Base-by-base conservation (phyloP, 2,797 vertebrate species). In the Kryptolebias ocellatus region DNA sequence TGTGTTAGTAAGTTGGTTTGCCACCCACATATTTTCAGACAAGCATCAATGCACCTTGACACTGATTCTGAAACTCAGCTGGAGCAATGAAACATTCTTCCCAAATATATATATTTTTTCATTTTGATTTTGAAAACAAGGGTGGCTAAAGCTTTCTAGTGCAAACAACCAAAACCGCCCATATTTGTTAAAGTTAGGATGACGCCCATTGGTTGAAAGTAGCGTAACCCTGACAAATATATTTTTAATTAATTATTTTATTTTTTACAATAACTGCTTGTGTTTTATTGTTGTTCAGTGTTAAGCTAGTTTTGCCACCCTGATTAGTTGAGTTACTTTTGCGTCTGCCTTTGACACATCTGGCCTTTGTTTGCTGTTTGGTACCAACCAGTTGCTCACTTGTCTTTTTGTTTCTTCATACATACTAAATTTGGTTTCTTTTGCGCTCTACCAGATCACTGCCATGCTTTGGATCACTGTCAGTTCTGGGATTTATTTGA, bases 11-110 rank as follows among this genome's bases (percentile, higher is more conserved):
- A 45, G 15, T 17, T 55, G 18, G 29, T 49, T 45, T 54, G 50
- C 16, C 31, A 49, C 29, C 53, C 29, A 42, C 44, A 65, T 65
- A 49, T 46, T 59, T 18, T 27, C 18, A 69, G 14, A 60, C 4
- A 37, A 37, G 20, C 44, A 55, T 50, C n/a, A 18, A 6, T 49
- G 44, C 18, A 53, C 17, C 24, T 53, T 45, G n/a, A 67, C 46
- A 57, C 9, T 42, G 20, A 50, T 49, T 57, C 45, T 28, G 18
- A 10, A 57, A 66, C 31, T 57, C 45, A 50, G 17, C 31, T 12
- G 47, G 24, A 50, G 31, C 5, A 24, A 6, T 10, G 47, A 34
- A 50, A 42, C 4, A 55, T 49, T 56, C 18, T 47, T 34, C 11
- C 42, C 34, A 24, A 64, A 54, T 17, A 54, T 57, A 54, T 17